A percentile compares a stretch with the other conserved stretches of the same genome.
Conservation (phyloP, 1,140 invertebrate species). For the Aphelinus atriplicis region DNA sequence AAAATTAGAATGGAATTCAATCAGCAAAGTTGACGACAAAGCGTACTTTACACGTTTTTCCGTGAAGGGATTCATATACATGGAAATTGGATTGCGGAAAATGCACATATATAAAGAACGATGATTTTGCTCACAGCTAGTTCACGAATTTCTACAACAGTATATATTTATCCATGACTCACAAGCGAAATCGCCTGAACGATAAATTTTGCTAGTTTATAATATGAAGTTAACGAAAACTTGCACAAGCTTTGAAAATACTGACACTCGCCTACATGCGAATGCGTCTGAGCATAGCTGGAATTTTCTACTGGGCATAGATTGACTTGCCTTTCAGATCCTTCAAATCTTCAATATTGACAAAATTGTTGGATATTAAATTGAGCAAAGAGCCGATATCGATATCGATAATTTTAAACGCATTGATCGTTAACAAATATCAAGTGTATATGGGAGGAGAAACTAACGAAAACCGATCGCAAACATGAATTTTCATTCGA, state of each 20-base stretch:
- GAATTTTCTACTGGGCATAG: neutral
- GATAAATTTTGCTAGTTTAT: neutral
- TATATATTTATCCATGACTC: constrained; percentile 12
- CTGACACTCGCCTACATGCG: neutral
- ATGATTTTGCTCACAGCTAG: neutral
- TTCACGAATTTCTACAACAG: neutral
- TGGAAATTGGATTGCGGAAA: neutral
- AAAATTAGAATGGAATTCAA: no score
- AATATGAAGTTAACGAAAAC: neutral
- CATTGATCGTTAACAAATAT: no score
- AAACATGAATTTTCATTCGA: no score
- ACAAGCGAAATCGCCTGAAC: neutral
- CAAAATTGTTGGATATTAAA: no score
- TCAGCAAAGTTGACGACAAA: no score
- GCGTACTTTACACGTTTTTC: neutral
- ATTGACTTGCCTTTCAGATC: neutral
- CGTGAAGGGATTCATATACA: neutral
- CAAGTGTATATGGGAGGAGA: no score
- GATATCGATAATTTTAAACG: no score
- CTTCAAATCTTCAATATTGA: neutral
- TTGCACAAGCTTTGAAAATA: neutral
- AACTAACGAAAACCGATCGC: no score
- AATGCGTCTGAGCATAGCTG: neutral
- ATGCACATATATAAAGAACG: neutral
- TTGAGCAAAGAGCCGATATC: no score